Percentiles rank a stretch among this genome's conserved stretches.
Evolutionary conservation across 2,797 vertebrate species (phyloP).

Genomic region (Etheostoma perlongum): DNA sequence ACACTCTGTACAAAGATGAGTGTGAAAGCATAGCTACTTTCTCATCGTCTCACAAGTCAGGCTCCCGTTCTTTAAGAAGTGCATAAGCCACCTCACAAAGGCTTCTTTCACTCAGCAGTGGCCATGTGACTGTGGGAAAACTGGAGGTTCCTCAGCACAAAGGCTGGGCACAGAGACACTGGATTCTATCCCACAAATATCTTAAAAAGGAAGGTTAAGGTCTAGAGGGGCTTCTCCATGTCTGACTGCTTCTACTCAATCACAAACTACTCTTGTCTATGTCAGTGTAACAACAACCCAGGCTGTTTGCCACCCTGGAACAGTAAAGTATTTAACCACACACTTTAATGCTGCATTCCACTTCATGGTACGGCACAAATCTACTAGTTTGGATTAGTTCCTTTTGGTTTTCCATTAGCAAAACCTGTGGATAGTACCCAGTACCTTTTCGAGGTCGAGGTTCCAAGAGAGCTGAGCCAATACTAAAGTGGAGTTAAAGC

Average conservation of each 20-base stretch:
- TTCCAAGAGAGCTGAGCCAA: too few relatives aligned
- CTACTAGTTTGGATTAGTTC: background rate
- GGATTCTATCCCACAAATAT: constrained; percentile 44
- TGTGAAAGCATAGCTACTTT: constrained; percentile 39
- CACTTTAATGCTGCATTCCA: background rate
- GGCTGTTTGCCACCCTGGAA: constrained; percentile 4
- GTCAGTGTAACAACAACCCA: constrained; percentile 10
- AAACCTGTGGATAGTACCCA: too few relatives aligned
- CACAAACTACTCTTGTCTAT: constrained; percentile 17
- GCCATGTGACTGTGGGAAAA: constrained; percentile 82
- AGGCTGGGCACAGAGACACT: constrained; percentile 30
- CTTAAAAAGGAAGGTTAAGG: constrained; percentile 33
- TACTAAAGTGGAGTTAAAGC: too few relatives aligned
- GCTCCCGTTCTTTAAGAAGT: constrained; percentile 56
- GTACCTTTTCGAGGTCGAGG: too few relatives aligned
- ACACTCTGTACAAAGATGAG: constrained; percentile 47
- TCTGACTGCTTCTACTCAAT: constrained; percentile 25
- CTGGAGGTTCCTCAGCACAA: constrained; percentile 56
- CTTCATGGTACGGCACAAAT: background rate
- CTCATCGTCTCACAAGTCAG: constrained; percentile 70
- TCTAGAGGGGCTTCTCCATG: constrained; percentile 17
- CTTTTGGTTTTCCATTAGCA: background rate
- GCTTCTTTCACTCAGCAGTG: constrained; percentile 65
- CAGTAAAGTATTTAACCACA: background rate
- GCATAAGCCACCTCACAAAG: constrained; percentile 74